Evolutionary conservation across 2,888 invertebrate genomes (phyloP).

Genomic region (Scaptomyza parva): DNA sequence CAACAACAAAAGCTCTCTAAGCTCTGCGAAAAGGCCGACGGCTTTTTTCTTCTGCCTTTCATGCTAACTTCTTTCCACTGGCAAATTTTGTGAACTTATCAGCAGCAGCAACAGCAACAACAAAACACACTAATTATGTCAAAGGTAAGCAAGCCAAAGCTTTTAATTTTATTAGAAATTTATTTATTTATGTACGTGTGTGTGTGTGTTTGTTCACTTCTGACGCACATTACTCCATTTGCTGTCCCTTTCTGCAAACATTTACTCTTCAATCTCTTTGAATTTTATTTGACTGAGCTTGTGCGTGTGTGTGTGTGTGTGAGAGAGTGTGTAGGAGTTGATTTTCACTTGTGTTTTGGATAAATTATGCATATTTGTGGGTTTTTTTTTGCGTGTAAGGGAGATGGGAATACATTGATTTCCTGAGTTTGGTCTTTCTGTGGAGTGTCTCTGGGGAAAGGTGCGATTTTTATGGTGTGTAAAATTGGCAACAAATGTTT

Average conservation of each 20-base stretch:
- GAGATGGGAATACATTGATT: conserved; percentile 55
- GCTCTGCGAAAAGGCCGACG: conserved; percentile 51
- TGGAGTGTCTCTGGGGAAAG: conserved; percentile 18
- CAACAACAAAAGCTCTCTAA: conserved; percentile 24
- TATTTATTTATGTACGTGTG: conserved; percentile 63
- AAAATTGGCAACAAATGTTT: conserved; percentile 57
- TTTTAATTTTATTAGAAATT: conserved; percentile 72
- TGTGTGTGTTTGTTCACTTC: conserved; percentile 7
- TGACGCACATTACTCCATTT: conserved; percentile 5
- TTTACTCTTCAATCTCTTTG: conserved; percentile 11
- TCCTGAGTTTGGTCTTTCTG: conserved; percentile 33
- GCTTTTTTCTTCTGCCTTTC: conserved; percentile 30
- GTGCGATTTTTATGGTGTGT: conserved; percentile 66
- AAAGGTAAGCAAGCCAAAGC: conserved; percentile 71
- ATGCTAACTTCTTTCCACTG: conserved; percentile 31
- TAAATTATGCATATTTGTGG: conserved; percentile 73
- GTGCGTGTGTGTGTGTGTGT: conserved; percentile 1
- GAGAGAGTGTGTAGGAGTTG: conserved; percentile 33
- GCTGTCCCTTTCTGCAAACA: conserved; percentile 9
- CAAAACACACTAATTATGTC: conserved; percentile 62
- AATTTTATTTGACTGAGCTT: conserved; percentile 54
- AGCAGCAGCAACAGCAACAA: conserved; percentile 9
- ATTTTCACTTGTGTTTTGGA: conserved; percentile 60
- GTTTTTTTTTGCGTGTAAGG: conserved; percentile 21
- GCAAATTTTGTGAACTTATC: conserved; percentile 42